Base-by-base conservation (phyloP, 2,888 invertebrate genomes). In the Shargacucullia verbasci region DNA sequence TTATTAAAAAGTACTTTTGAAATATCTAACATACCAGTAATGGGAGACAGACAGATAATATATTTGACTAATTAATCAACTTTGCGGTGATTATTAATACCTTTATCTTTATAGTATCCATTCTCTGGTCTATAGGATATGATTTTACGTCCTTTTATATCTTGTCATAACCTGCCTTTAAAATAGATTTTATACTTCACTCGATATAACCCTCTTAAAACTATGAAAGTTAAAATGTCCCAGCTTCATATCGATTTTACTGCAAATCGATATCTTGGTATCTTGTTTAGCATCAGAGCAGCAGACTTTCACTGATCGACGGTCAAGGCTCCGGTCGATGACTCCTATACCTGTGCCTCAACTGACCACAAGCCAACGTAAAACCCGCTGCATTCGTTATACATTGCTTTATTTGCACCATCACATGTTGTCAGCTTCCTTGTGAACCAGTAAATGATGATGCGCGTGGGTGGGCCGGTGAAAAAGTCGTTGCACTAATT, bases 241-340 rank as follows among this genome's bases (percentile, higher is more conserved):
- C 15, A 13, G 39, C 11, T 12, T 25, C 29, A 20, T 37, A 58
- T 68, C 44, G 48, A 63, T 57, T 68, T 33, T 45, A 70, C 57
- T 47, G 68, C 59, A 53, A 43, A 63, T 59, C 65, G 55, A 70
- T 70, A 56, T 55, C 48, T 49, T 14, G 25, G 39, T 57, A 61
- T 72, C 68, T 68, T 58, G 71, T 59, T 63, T 63, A 58, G 52
- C 58, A 63, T 66, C 57, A 34, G 34, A 60, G 58, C 59, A 54
- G 33, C 33, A 37, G 56, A 84, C 89, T 87, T 90, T 89, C 89
- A 82, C 90, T 85, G 74, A 31, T 46, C 68, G 61, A 64, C 85
- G 88, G 86, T 89, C 88, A 88, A 88, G 87, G 88, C 82, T 76
- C 77, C 76, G 86, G 86, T 82, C 87, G 76, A 72, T 79, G 85